A percentile compares a stretch with the other conserved stretches of the same genome.
Conservation (phyloP, 2,113 vertebrate genomes). For the Megatriorchis doriae region DNA sequence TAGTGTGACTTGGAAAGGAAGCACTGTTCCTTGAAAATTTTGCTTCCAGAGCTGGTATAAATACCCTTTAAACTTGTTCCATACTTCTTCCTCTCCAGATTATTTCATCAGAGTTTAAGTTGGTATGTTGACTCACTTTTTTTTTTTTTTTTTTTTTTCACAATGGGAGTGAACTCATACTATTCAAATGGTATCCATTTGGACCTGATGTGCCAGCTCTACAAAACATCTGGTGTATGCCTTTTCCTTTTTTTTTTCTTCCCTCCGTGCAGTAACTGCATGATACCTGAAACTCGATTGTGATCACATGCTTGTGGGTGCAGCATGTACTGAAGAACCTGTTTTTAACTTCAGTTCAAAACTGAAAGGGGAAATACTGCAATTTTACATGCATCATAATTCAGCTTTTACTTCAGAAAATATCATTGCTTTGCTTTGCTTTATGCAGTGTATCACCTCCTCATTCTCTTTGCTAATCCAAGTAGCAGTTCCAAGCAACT, state of each 20-base stretch:
- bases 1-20: not conserved
- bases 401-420: not conserved
- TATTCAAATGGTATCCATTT: not conserved
- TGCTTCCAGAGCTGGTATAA: not conserved
- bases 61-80: not conserved
- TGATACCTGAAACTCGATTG: not conserved
- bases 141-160: not conserved
- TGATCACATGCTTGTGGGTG: not conserved
- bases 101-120: not conserved
- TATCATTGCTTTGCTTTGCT: not conserved
- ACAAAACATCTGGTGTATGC: not conserved
- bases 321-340: not conserved
- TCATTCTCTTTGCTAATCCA: not conserved
- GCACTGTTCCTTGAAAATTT: not conserved
- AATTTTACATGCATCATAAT: not conserved
- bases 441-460: not conserved
- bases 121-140: not conserved
- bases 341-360: not conserved
- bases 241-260: not conserved
- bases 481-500: not conserved
- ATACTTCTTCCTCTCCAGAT: not conserved
- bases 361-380: not conserved
- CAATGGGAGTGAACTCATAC: not conserved
- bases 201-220: not conserved
- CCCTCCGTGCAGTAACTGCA: not conserved